phyloP scores from a whole-genome alignment of 2,113 vertebrate genomes.

The Gorsachius goisagi region DNA sequence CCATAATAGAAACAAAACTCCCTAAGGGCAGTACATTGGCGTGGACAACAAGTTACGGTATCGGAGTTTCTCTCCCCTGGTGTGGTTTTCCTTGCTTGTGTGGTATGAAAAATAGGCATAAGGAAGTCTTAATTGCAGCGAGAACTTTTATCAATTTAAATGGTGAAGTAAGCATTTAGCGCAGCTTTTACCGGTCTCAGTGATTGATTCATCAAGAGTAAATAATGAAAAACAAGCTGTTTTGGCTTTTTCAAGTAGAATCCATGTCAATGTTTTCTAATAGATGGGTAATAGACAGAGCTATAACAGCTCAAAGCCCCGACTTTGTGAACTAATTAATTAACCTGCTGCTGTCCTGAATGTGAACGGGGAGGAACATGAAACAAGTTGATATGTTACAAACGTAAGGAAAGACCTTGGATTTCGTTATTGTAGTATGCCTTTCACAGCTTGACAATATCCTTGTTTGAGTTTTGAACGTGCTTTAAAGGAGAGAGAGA shows the following conservation, averaged over 20 bases:
- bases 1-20: neutral
- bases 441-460: neutral
- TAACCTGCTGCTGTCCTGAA: neutral
- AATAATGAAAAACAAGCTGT: neutral
- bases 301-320: neutral
- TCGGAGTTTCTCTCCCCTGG: neutral
- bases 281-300: neutral
- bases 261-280: neutral
- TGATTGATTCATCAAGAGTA: neutral
- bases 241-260: neutral
- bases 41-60: neutral
- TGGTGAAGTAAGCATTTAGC: neutral
- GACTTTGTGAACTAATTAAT: neutral
- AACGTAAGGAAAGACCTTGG: neutral
- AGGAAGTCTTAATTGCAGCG: neutral
- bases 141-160: neutral
- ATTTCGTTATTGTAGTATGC: neutral
- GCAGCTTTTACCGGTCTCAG: neutral
- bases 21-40: neutral
- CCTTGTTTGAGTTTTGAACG: neutral
- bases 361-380: neutral
- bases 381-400: neutral
- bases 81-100: neutral
- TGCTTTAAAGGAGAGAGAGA: neutral
- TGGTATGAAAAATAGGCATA: neutral